Evolutionary conservation across 2,113 vertebrate genomes (phyloP), one percentile per base, ranked within the genome.

Genomic region (Campylorhamphus procurvoides): DNA sequence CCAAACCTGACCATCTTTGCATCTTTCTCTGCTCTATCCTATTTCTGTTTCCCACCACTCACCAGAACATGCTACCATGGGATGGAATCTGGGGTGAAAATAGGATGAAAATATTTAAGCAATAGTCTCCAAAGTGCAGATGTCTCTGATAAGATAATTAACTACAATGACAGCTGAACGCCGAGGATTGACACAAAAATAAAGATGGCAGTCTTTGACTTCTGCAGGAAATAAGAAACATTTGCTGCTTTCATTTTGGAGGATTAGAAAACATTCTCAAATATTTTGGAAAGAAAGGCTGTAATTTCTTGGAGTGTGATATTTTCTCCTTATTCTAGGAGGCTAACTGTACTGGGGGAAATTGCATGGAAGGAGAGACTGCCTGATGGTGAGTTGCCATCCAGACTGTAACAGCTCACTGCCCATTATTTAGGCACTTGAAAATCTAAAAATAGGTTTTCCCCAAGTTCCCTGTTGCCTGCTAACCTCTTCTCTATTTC

Each of bases 191-290:
- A 46, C 10, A 56, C 35, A 47, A 82, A 93, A 94, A 94, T 74
- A 94, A 93, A 86, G 64, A 93, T 78, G 87, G 50, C 33, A 90
- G 40, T 78, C 86, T 82, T 76, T 77, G 92, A 93, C 86, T 90
- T 79, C 73, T 66, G 24, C 2, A 15, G 40, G 44, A 89, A 95
- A 84, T 40, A 84, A 74, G 83, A 64, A 96, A 93, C 69, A 79
- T 78, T 94, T 90, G 63, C 37, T 95, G 68, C 55, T 90, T 96
- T 91, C 31, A 49, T 68, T 92, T 94, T 46, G 44, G 66, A 89
- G 69, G 52, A 84, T 89, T 93, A 89, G 84, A 93, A 95, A 96
- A 96, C 53, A 85, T 75, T 93, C 33, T 77, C 29, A 91, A 94
- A 94, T 93, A 91, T 91, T 94, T 93, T 84, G 37, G 39, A 92